These are phyloP conservation scores for Hippopotamyrus pictus DNA, from an alignment of 2,797 vertebrate genomes.

Conservation along the genomic window DNA sequence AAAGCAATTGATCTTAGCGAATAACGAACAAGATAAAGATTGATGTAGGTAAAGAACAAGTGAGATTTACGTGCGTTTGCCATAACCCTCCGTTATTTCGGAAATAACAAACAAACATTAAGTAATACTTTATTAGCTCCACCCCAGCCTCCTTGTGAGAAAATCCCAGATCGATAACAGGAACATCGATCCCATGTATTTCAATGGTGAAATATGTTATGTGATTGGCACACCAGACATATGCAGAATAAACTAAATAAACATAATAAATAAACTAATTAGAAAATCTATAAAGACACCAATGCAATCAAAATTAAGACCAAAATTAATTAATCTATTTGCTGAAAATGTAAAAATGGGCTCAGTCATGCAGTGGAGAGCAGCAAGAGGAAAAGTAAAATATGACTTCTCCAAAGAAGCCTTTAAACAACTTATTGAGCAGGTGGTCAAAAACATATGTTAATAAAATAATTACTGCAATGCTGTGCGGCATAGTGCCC, in stretches of 20 bases:
- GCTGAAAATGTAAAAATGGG: background rate
- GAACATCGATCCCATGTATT: background rate
- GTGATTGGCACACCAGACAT: background rate
- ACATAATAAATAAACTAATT: background rate
- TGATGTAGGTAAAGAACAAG: background rate
- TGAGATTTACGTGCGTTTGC: background rate
- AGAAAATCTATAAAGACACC: background rate
- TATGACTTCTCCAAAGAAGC: background rate
- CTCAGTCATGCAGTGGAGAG: background rate
- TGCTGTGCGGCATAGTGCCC: background rate
- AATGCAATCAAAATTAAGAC: background rate
- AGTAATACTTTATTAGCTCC: background rate
- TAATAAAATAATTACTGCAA: background rate
- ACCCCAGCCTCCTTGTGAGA: background rate
- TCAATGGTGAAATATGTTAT: background rate
- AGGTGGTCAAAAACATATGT: background rate
- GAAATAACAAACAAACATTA: background rate
- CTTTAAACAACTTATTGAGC: background rate
- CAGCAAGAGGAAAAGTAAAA: background rate
- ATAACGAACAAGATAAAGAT: background rate
- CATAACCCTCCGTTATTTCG: background rate
- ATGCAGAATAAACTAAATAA: background rate
- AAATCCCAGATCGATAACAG: background rate
- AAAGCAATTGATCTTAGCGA: background rate
- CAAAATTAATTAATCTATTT: background rate